Conservation (phyloP, 1,140 invertebrate species). For the Stegodyphus dumicola region DNA sequence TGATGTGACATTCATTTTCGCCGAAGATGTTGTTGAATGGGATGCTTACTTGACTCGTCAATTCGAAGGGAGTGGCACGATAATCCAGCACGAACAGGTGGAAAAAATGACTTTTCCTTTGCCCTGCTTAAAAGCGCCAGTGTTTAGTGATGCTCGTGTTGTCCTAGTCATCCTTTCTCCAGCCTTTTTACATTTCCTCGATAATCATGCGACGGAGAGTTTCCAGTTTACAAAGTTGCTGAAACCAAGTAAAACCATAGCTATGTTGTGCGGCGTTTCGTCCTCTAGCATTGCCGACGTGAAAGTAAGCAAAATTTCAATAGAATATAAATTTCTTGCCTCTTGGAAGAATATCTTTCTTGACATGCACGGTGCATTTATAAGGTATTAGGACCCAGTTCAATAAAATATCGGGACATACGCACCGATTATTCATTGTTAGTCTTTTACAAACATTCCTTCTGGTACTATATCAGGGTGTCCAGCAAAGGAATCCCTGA, state of each 20-base stretch:
- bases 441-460: too few species aligned
- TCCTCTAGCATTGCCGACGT: conserved; percentile 2
- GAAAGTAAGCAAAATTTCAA: conserved; percentile 10
- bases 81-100: conserved; percentile 24
- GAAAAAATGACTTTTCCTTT: conserved; percentile 51
- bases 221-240: conserved; percentile 75
- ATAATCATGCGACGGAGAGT: conserved; percentile 70
- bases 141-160: conserved; percentile 32
- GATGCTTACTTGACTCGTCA: conserved; percentile 40
- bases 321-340: neutral
- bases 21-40: conserved; percentile 50
- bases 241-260: conserved; percentile 78
- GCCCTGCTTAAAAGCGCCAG: neutral
- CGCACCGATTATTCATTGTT: too few species aligned
- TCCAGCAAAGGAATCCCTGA: too few species aligned
- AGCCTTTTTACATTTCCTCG: conserved; percentile 74
- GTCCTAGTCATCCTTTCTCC: conserved; percentile 80
- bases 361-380: too few species aligned
- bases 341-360: neutral
- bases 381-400: too few species aligned
- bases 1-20: conserved; percentile 53
- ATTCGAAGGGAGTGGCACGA: conserved; percentile 18
- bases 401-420: too few species aligned
- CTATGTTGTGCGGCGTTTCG: conserved; percentile 80
- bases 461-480: too few species aligned